Evolutionary conservation across 2,888 invertebrate species (phyloP), one percentile per base, ranked within the genome.

Genomic region (Aporophyla nigra): DNA sequence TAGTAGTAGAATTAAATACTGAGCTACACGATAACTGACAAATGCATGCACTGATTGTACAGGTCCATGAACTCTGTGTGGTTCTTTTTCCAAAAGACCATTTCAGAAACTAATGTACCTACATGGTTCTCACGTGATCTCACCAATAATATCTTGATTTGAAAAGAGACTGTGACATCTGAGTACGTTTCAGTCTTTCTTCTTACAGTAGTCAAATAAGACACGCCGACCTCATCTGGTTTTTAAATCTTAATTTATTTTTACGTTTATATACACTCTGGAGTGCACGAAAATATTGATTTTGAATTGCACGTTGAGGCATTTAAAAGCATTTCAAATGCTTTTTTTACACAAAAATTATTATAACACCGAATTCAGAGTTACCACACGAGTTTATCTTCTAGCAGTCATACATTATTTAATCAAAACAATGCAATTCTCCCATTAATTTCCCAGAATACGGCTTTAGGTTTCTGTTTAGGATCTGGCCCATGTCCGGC

Each of bases 401-500:
- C 16, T 46, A 19, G 46, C 46, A 19, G 19, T 46, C 3, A 19
- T 21, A 33, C 6, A 21, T 16, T 9, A 3, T 5, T 19, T 51
- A 33, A 33, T 53, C 14, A 1, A 21, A 12, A 46, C 3, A 19
- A 0, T 10, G 1, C 1, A 53, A 40, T 27, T 33, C 27, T 73
- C 63, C 27, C 53, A 61, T 5, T 7, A 46, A 46, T 43, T 16
- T 16, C 4, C 49, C 78, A 79, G 88, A 87, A 89, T 89, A 87
- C 43, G 53, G 54, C n/a, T 49, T 40, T 56, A 72, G 74, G 84
- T 77, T 80, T 78, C 79, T 84, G 81, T 88, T 88, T 83, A 88
- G 87, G 87, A 86, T 77, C 86, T 81, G 87, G 81, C 73, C 82
- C 89, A 86, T 90, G 91, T 90, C 90, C 80, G 83, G 75, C 88